Conservation (phyloP, 1,140 invertebrate species). For the Plectus sambesii region DNA sequence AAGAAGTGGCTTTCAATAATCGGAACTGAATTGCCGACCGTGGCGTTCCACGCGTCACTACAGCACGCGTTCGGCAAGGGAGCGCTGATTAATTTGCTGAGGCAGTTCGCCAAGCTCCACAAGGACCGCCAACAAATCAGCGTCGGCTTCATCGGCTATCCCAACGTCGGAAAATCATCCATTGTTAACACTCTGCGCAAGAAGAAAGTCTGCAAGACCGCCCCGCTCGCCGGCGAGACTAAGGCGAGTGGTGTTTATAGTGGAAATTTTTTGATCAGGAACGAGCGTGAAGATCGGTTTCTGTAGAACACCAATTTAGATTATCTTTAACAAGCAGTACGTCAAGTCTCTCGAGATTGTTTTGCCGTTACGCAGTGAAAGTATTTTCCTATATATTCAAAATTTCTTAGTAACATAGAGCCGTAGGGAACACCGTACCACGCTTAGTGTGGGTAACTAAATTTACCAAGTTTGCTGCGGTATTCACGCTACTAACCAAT, state of each 20-base stretch:
- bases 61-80: constrained; percentile 98
- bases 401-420: too few relatives aligned
- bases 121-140: constrained; percentile 59
- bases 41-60: constrained; percentile 94
- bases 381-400: too few relatives aligned
- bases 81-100: constrained; percentile 82
- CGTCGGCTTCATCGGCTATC: constrained; percentile 97
- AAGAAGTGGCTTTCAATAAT: constrained; percentile 77
- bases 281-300: too few relatives aligned
- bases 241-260: constrained; percentile 57
- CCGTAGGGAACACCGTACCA: too few relatives aligned
- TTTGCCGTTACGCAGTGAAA: too few relatives aligned
- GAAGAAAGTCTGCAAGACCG: constrained; percentile 90
- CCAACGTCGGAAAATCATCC: constrained; percentile 96
- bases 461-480: too few relatives aligned
- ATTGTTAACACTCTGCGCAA: constrained; percentile 88
- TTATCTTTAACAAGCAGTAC: too few relatives aligned
- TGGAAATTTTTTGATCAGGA: too few relatives aligned
- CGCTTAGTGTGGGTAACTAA: too few relatives aligned
- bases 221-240: constrained; percentile 96
- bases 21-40: constrained; percentile 84
- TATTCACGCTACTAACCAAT: too few relatives aligned
- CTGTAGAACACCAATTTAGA: too few relatives aligned
- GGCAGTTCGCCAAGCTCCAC: constrained; percentile 77
- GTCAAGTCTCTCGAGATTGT: too few relatives aligned